Evolutionary conservation across 2,113 vertebrate species (phyloP).

Genomic region (Sciurus niger): DNA sequence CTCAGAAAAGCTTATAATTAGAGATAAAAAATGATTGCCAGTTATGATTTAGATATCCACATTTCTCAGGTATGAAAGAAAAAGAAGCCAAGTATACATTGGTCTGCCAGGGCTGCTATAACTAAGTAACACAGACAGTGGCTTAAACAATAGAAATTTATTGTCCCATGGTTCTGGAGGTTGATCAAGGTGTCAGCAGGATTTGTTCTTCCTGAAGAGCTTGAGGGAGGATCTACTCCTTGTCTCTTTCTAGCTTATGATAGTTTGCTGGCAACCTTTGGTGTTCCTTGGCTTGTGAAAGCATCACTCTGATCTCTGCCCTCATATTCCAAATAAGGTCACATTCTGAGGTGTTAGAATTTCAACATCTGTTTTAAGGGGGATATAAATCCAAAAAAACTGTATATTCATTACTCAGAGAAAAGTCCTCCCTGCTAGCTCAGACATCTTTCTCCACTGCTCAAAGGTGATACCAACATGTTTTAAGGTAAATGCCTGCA

Average conservation of each 20-base stretch:
- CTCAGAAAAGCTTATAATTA: neutral
- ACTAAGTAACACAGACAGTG: neutral
- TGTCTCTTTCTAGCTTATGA: neutral
- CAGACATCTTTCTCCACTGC: neutral
- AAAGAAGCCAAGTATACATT: neutral
- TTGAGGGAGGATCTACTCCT: neutral
- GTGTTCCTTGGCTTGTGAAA: neutral
- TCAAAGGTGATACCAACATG: neutral
- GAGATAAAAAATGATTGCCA: neutral
- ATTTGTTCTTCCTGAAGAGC: neutral
- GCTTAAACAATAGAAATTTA: neutral
- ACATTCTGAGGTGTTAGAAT: neutral
- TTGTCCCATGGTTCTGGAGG: neutral
- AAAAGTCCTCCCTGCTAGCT: neutral
- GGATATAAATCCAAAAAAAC: neutral
- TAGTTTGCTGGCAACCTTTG: neutral
- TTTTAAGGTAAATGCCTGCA: neutral
- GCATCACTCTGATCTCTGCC: neutral
- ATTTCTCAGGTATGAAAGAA: conserved; percentile 4
- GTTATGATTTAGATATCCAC: neutral
- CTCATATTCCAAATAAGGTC: neutral
- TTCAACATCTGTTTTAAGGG: neutral
- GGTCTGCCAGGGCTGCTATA: neutral
- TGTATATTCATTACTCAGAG: neutral
- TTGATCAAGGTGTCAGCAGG: too few species aligned